Base-by-base conservation (phyloP, 2,797 vertebrate genomes). In the Bucorvus abyssinicus region DNA sequence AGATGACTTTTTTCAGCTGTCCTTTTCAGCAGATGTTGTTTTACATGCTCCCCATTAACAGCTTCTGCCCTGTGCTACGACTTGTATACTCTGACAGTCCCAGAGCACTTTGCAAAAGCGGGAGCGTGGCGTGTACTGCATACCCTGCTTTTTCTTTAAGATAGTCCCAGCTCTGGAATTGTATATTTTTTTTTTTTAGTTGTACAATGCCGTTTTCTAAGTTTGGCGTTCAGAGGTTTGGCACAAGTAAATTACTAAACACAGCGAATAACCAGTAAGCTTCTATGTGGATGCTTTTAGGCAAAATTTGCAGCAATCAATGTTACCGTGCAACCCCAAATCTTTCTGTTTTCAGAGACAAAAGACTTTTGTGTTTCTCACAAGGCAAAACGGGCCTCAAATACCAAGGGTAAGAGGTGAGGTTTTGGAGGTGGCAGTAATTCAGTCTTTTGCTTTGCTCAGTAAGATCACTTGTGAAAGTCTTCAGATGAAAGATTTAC, bases 391-490 rank as follows among this genome's bases (percentile, higher is more conserved):
- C 17, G 45, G 38, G 12, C 55, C 36, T 82, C 19, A 27, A 12
- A 55, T 36, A 80, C 56, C 71, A 47, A 57, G 89, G 53, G 68
- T 63, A 55, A 60, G 18, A 44, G 34, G 24, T 2, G 8, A 49
- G 57, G 8, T 9, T 64, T 85, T 53, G 90, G 70, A 88, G 53
- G 55, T 55, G 20, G n/a, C 71, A 73, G 78, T 65, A 4, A 32
- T 65, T 73, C 17, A 27, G 29, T n/a, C 21, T 82, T 91, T 92
- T 60, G 79, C 76, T 80, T 89, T 85, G 83, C 69, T 91, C 68
- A 34, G 56, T 50, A 88, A 89, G 44, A 30, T 84, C 90, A 76
- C 78, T 92, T 68, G n/a, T 87, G n/a, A 94, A 91, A 90, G 90
- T 85, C 84, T 96, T 87, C 38, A 93, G 81, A 73, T 86, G 75